phyloP scores from a whole-genome alignment of 1,140 invertebrate species.

The Tetraneura akinire region DNA sequence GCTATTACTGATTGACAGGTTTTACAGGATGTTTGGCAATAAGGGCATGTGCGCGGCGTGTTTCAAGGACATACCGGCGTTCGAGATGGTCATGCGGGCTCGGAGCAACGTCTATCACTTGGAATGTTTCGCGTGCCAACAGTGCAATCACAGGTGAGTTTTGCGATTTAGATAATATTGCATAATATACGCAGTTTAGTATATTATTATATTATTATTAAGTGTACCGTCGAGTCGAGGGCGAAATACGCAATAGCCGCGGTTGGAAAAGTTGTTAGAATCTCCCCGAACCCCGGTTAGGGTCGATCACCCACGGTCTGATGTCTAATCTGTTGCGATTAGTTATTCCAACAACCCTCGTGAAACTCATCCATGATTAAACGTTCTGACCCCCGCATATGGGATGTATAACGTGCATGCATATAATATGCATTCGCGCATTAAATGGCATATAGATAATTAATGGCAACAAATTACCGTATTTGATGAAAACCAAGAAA shows the following conservation, averaged over 20 bases:
- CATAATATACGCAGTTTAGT: neutral
- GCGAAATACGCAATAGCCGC: neutral
- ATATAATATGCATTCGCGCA: constrained; percentile 3
- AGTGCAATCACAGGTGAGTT: constrained; percentile 90
- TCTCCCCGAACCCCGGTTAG: neutral
- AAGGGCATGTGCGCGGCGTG: constrained; percentile 91
- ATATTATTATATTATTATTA: neutral
- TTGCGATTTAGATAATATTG: neutral
- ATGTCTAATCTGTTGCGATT: neutral
- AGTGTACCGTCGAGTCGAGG: neutral
- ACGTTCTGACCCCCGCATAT: constrained; percentile 37
- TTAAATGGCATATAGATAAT: neutral
- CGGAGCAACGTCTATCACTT: constrained; percentile 93
- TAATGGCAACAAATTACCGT: neutral
- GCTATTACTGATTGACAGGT: constrained; percentile 52
- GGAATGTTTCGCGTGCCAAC: constrained; percentile 95
- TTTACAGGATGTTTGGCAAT: constrained; percentile 82
- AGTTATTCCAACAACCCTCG: constrained; percentile 15
- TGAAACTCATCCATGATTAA: constrained; percentile 19
- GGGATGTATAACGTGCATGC: too few species aligned
- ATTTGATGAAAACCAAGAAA: neutral
- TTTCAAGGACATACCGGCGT: constrained; percentile 91
- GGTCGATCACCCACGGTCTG: neutral
- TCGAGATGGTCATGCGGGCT: constrained; percentile 96
- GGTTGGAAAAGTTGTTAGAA: neutral